Evolutionary conservation across 2,888 invertebrate genomes (phyloP), one percentile per base, ranked within the genome.

Genomic region (Spilosoma lubricipeda): DNA sequence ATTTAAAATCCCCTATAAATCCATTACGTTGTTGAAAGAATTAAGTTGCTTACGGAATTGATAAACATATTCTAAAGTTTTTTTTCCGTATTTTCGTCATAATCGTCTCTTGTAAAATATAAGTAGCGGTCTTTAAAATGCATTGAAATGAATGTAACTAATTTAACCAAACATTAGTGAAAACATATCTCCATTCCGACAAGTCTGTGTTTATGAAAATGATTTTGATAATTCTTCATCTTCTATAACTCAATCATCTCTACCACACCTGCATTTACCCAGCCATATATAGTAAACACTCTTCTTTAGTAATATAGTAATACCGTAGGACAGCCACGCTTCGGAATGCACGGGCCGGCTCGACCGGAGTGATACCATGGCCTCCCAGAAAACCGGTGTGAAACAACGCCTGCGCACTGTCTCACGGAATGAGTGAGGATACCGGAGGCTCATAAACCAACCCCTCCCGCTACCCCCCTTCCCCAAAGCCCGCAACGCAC

Each of bases 1-100:
- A 87, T 89, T 89, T 87, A 85, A 90, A 89, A 87, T 85, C 86
- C 87, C 78, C 83, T 85, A 80, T 83, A 89, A 88, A 88, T 87
- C 87, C 86, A 87, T 86, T 88, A 87, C 81, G 82, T 87, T 87
- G 82, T 77, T 84, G 79, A 80, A 75, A 82, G 86, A 87, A 89
- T 89, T 87, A 86, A 89, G 88, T 84, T 87, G 83, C 81, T 84
- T 77, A 85, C 77, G 83, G 85, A 86, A 83, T 86, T 81, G 84
- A 82, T 86, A 65, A 65, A 48, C 30, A 48, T 36, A 36, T 23
- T 42, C 20, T 30, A 42, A 13, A 42, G 4, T 30, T 70, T 63
- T 30, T 0, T 15, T 27, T 42, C 2, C 3, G 3, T 4, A 2
- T 15, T 63, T 30, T 63, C 8, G 63, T 63, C 30, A 63, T 30